Conservation (phyloP, 2,113 vertebrate species). For the Dascyllus trimaculatus region DNA sequence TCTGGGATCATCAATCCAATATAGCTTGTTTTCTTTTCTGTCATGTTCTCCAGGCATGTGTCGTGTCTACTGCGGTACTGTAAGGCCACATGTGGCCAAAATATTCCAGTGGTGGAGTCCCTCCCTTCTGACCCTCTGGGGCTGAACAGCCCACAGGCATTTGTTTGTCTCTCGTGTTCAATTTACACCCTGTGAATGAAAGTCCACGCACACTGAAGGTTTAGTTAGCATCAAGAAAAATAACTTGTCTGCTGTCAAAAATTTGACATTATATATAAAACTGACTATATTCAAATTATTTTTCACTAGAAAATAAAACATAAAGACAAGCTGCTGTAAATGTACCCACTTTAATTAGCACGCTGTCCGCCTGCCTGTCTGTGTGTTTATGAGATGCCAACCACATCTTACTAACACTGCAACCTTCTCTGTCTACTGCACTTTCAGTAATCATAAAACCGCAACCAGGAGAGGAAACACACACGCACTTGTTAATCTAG, state of each 20-base stretch:
- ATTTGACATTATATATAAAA: neutral
- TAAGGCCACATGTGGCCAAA: slow-evolving; percentile 35
- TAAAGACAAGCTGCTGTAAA: neutral
- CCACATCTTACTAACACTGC: slow-evolving; percentile 47
- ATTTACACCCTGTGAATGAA: slow-evolving; percentile 39
- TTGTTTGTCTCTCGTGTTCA: slow-evolving; percentile 68
- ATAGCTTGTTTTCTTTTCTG: neutral
- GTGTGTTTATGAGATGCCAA: slow-evolving; percentile 59
- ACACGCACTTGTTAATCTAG: slow-evolving; percentile 14
- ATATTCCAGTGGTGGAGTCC: slow-evolving; percentile 32
- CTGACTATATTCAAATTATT: neutral
- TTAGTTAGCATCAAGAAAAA: neutral
- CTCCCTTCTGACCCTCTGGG: slow-evolving; percentile 63
- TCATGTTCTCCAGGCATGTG: slow-evolving; percentile 11
- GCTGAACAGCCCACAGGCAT: slow-evolving; percentile 72
- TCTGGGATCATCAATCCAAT: neutral
- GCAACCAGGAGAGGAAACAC: slow-evolving; percentile 19
- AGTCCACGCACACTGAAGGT: neutral
- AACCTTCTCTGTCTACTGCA: slow-evolving; percentile 55
- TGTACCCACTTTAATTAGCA: slow-evolving; percentile 16
- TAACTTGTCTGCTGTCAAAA: neutral
- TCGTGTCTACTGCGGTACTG: slow-evolving; percentile 12
- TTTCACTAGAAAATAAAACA: neutral
- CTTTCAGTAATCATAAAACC: slow-evolving; percentile 45
- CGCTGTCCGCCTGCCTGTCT: slow-evolving; percentile 26